Evolutionary conservation across 2,113 vertebrate genomes (phyloP).

Genomic region (Elachura formosa): DNA sequence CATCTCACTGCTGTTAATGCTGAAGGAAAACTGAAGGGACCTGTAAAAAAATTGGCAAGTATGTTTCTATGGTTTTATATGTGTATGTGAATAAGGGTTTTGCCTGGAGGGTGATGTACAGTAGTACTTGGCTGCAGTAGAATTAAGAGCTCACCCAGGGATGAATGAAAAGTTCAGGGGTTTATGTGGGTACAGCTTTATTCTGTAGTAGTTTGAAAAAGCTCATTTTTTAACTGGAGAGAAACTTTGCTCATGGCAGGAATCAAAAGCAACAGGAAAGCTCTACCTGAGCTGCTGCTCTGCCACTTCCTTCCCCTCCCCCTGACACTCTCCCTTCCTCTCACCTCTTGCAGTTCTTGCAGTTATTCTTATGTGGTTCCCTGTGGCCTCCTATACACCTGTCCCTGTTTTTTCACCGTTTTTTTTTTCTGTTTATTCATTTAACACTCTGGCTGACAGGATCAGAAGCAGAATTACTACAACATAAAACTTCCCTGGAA

Average conservation of each 20-base stretch:
- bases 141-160: neutral
- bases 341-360: neutral
- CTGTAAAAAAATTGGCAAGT: neutral
- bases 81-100: neutral
- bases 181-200: neutral
- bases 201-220: neutral
- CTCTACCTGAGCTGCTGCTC: neutral
- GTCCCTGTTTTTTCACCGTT: neutral
- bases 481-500: accelerated
- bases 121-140: neutral
- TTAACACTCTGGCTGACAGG: neutral
- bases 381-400: neutral
- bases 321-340: accelerated
- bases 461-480: neutral
- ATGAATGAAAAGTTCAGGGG: neutral
- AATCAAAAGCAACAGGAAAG: neutral
- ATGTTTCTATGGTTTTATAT: neutral
- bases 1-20: neutral
- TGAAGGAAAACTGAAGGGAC: neutral
- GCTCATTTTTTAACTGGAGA: neutral
- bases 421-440: neutral
- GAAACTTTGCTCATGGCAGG: neutral
- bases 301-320: neutral
- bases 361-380: neutral
- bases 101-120: neutral